phyloP scores from a whole-genome alignment of 23 tunicate species.

The Trididemnum miniatum region DNA sequence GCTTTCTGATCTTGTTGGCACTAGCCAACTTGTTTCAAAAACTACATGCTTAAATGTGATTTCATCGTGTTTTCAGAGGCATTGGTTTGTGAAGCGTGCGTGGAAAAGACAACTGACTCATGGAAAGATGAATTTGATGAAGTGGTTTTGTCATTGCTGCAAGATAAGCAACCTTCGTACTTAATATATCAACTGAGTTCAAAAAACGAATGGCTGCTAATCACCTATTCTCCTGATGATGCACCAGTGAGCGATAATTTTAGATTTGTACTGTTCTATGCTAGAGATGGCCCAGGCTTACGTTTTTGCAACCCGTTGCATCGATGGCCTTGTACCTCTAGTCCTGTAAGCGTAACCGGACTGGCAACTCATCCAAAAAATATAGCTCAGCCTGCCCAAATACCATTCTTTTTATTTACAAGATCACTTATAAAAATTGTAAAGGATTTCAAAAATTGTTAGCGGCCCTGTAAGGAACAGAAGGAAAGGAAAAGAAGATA shows the following conservation, averaged over 20 bases:
- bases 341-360: background rate
- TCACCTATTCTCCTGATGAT: slow-evolving; percentile 79
- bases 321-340: background rate
- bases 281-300: too few species aligned
- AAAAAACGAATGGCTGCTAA: slow-evolving; percentile 66
- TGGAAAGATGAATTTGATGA: slow-evolving; percentile 47
- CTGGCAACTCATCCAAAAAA: background rate
- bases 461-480: too few species aligned
- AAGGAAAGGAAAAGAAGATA: too few species aligned
- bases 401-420: too few species aligned
- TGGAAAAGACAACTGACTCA: slow-evolving; percentile 17
- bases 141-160: slow-evolving; percentile 23
- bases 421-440: too few species aligned
- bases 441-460: too few species aligned
- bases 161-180: slow-evolving; percentile 72
- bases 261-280: background rate
- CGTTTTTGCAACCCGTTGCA: too few species aligned
- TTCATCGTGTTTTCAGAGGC: slow-evolving; percentile 39
- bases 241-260: slow-evolving; percentile 34
- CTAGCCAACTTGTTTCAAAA: too few species aligned
- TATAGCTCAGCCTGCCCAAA: background rate
- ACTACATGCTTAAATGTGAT: too few species aligned
- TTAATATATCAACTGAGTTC: slow-evolving; percentile 46
- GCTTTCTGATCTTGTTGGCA: too few species aligned
- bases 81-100: slow-evolving; percentile 8